phyloP scores from a whole-genome alignment of 1,140 invertebrate species.

The Pseudomyrmex pallidus region DNA sequence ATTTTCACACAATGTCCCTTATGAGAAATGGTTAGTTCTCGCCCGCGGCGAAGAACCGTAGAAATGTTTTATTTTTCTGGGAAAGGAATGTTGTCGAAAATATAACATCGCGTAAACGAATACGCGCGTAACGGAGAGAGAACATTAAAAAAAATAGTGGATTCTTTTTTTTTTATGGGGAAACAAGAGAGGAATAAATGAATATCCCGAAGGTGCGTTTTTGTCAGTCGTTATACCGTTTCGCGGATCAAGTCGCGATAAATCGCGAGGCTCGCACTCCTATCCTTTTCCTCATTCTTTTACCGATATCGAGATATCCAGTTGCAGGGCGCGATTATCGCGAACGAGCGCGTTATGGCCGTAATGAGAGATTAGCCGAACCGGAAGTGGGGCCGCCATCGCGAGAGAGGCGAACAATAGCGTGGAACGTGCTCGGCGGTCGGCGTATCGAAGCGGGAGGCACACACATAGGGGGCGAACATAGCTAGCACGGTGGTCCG shows the following conservation, averaged over 20 bases:
- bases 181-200: background rate
- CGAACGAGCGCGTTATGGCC: slow-evolving; percentile 47
- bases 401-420: slow-evolving; percentile 66
- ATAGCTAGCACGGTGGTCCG: slow-evolving; percentile 45
- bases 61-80: background rate
- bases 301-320: background rate
- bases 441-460: slow-evolving; percentile 50
- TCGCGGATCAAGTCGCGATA: slow-evolving; percentile 5
- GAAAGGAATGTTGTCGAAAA: background rate
- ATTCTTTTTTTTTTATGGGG: background rate
- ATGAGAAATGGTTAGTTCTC: slow-evolving; percentile 1
- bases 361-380: slow-evolving; percentile 67
- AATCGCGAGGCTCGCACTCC: background rate
- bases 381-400: slow-evolving; percentile 65
- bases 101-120: too few relatives aligned
- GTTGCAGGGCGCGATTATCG: slow-evolving; percentile 51
- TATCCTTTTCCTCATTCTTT: background rate
- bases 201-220: background rate
- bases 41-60: too few relatives aligned
- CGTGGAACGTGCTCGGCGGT: slow-evolving; percentile 57
- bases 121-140: too few relatives aligned
- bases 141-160: background rate
- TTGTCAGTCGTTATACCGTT: slow-evolving; percentile 20
- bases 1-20: slow-evolving; percentile 35
- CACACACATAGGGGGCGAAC: background rate